Conservation (phyloP, 2,888 invertebrate genomes). For the Bellardia pandia region DNA sequence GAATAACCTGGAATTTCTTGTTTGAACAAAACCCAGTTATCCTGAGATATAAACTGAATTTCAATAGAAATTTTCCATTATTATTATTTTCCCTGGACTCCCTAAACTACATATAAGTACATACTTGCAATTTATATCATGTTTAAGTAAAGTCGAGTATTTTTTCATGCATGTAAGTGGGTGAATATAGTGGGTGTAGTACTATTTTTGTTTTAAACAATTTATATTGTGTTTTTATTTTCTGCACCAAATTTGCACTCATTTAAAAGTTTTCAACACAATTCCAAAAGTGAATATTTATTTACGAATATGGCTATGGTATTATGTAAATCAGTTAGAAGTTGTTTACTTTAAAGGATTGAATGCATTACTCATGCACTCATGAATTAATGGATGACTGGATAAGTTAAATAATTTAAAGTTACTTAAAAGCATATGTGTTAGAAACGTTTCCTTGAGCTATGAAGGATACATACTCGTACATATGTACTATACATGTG, state of each 20-base stretch:
- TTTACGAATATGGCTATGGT: not conserved
- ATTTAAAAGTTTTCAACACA: conserved; percentile 41
- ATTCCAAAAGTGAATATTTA: conserved; percentile 13
- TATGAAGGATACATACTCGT: not conserved
- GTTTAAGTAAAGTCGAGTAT: conserved; percentile 20
- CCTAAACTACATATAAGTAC: not conserved
- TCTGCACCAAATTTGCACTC: not conserved
- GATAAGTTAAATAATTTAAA: not conserved
- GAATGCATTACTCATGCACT: conserved; percentile 38
- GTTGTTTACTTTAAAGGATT: conserved; percentile 22
- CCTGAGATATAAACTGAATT: no score
- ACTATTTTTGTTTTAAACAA: not conserved
- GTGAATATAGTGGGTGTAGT: not conserved
- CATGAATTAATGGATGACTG: conserved; percentile 20
- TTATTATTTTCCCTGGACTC: not conserved
- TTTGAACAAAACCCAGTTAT: no score
- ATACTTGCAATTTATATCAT: not conserved
- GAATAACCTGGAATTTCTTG: no score
- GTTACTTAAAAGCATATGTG: no score
- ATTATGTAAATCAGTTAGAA: conserved; percentile 35
- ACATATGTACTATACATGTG: no score
- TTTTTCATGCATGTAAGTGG: conserved; percentile 20
- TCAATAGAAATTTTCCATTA: not conserved
- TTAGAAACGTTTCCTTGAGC: no score
- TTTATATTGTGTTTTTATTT: not conserved